phyloP scores from a whole-genome alignment of 2,797 vertebrate genomes.

The Lagothrix lagotricha region DNA sequence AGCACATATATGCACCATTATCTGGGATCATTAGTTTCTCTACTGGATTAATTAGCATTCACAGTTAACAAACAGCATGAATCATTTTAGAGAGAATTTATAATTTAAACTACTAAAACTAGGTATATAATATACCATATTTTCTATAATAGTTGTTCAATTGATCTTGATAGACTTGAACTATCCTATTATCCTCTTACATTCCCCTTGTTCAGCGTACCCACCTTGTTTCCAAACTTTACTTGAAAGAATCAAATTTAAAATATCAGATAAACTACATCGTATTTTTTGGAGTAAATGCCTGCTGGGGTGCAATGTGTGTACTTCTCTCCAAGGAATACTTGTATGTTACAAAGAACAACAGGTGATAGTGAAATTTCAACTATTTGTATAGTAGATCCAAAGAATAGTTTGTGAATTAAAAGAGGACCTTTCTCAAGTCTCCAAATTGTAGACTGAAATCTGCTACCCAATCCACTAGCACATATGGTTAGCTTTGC shows the following conservation, averaged over 20 bases:
- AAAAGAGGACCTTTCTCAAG: background rate
- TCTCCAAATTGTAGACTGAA: background rate
- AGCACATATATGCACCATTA: conserved; percentile 11
- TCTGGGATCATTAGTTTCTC: conserved; percentile 57
- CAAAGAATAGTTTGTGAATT: background rate
- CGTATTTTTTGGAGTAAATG: background rate
- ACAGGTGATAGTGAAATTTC: background rate
- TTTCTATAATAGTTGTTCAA: conserved; percentile 13
- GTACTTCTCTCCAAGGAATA: background rate
- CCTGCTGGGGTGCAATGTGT: background rate
- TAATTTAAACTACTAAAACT: conserved; percentile 66
- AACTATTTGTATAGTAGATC: background rate
- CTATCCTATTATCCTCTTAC: background rate
- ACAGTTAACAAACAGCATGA: conserved; percentile 74
- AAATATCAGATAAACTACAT: conserved; percentile 44
- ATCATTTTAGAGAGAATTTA: conserved; percentile 71
- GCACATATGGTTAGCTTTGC: background rate
- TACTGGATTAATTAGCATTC: conserved; percentile 64
- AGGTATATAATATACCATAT: background rate
- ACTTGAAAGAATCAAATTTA: conserved; percentile 45
- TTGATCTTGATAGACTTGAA: background rate
- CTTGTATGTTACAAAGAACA: background rate
- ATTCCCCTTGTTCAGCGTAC: background rate
- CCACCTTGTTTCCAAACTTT: background rate
- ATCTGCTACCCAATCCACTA: background rate